Evolutionary conservation across 1,140 invertebrate species (phyloP), one percentile per base, ranked within the genome.

Genomic region (Drosophila albomicans): DNA sequence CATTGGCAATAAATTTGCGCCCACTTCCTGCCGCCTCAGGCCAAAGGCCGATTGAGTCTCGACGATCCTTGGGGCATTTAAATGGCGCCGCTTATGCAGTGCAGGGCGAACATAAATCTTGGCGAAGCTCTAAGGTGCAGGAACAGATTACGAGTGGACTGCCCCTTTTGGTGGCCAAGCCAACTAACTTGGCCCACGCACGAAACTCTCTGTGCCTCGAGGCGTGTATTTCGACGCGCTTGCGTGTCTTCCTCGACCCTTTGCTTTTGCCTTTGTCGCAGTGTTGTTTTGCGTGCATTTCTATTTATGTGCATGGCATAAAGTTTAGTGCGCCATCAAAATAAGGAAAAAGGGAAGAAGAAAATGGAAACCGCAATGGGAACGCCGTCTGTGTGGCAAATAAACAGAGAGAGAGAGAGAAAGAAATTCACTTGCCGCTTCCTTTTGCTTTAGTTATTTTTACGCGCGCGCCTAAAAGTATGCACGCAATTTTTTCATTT

Each of bases 251-350:
- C 30, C 32, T 73, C 20, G 62, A 62, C 11, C 58, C 46, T 41
- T 78, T 79, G 16, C 7, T 81, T 65, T 78, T 59, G 56, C 7
- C 78, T 61, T 78, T 59, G 56, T 79, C 63, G 64, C 64, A 79
- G 5, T 41, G 3, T 45, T 58, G 57, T 81, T 85, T 85, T 73
- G 78, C 78, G 85, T 89, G 78, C 81, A 78, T 75, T 88, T 89
- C 81, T 89, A 89, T 88, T 88, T 89, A 85, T 81, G 85, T 76
- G 81, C 65, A 68, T 54, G 78, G 75, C 81, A 88, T 88, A 85
- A 88, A 88, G 70, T 89, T 88, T 89, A 89, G 67, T 78, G 54
- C 65, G 65, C 85, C 85, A 89, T 89, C 75, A 88, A 87, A 85
- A 75, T 70, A 30, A 3, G n/a, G 25, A 4, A 25, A 25, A 25